Conservation (phyloP, 2,797 vertebrate genomes). For the Todus mexicanus region DNA sequence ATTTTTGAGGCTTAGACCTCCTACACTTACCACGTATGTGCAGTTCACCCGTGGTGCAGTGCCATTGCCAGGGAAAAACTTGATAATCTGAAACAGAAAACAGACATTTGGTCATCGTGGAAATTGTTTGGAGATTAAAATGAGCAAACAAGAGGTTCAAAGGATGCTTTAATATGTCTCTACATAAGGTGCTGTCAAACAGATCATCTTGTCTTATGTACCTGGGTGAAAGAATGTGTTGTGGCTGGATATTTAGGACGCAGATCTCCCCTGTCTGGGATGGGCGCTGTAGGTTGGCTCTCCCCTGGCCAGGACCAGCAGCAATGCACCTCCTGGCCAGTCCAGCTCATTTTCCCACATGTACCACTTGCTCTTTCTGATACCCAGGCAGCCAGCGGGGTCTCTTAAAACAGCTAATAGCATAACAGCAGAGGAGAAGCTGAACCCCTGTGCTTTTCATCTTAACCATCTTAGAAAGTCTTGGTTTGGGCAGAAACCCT, state of each 20-base stretch:
- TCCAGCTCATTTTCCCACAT: background rate
- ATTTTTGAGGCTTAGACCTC: background rate
- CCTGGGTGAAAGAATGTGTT: background rate
- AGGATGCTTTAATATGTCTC: background rate
- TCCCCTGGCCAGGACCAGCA: background rate
- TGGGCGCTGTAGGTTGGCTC: background rate
- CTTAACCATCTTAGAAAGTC: background rate
- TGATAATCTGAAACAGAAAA: conserved; percentile 81
- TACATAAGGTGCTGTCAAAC: background rate
- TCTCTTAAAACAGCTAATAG: background rate
- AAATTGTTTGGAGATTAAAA: background rate
- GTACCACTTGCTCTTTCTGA: background rate
- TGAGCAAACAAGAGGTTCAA: background rate
- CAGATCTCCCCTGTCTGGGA: accelerated
- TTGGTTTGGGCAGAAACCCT: background rate
- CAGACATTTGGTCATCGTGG: background rate
- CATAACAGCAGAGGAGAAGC: background rate
- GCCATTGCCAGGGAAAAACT: conserved; percentile 76
- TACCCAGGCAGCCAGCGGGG: background rate
- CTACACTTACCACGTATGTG: conserved; percentile 77
- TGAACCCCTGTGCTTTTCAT: background rate
- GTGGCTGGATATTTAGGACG: background rate
- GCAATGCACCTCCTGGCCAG: background rate
- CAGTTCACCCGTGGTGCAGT: conserved; percentile 80
- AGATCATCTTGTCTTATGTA: background rate